phyloP scores from a whole-genome alignment of 1,140 invertebrate species.

The Cherax destructor region DNA sequence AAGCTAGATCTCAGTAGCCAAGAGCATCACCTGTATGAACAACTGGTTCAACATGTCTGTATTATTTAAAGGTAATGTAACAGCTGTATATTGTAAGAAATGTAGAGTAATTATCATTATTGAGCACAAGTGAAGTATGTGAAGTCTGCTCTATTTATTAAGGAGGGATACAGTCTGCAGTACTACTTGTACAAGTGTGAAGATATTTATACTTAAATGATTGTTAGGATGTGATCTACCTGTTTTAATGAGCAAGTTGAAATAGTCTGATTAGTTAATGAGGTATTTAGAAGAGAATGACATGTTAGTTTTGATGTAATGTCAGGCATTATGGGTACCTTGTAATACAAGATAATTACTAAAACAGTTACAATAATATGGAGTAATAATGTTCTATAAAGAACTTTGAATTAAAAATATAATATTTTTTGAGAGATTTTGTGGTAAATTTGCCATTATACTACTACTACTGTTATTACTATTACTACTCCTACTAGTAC shows the following conservation, averaged over 20 bases:
- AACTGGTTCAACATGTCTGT: background rate
- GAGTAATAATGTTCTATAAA: background rate
- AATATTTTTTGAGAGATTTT: background rate
- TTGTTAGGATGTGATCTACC: background rate
- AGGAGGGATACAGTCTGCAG: background rate
- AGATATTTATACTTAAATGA: background rate
- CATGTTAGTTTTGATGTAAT: background rate
- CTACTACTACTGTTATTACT: background rate
- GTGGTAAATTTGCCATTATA: background rate
- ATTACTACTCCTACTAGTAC: no score
- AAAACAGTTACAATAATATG: background rate
- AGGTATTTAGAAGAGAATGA: background rate
- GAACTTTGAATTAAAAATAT: background rate
- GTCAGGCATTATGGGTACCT: background rate
- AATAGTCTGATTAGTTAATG: background rate
- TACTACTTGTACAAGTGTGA: background rate
- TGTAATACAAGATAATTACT: background rate
- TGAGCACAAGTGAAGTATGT: background rate
- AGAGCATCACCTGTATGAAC: background rate
- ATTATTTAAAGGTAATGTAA: background rate
- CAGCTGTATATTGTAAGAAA: background rate
- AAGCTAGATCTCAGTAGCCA: conserved; percentile 30
- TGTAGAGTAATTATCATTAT: conserved; percentile 2
- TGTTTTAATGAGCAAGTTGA: background rate
- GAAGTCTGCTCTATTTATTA: background rate